These are phyloP conservation scores for Antechinus stuartii DNA, from an alignment of 2,113 vertebrate genomes.

Conservation along the genomic window DNA sequence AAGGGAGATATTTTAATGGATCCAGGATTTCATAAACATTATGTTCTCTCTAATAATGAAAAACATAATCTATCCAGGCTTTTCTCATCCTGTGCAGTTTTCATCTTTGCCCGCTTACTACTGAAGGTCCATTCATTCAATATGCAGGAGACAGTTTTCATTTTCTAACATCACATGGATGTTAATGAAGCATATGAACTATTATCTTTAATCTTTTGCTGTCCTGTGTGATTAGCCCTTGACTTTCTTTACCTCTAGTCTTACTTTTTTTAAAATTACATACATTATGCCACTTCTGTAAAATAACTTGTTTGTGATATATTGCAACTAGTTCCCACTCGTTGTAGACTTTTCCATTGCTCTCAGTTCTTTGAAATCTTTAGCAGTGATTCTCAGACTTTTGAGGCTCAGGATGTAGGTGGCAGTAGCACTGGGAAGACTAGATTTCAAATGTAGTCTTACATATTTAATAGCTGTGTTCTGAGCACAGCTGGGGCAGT, in stretches of 20 bases:
- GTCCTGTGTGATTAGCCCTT: background rate
- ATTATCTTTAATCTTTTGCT: background rate
- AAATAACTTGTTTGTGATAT: background rate
- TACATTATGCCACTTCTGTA: background rate
- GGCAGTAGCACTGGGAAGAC: background rate
- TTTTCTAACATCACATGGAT: background rate
- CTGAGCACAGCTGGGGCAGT: background rate
- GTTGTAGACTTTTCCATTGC: background rate
- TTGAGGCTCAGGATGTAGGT: background rate
- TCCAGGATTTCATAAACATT: background rate
- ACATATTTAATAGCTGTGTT: background rate
- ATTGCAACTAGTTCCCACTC: background rate
- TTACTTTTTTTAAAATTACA: background rate
- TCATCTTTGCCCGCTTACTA: background rate
- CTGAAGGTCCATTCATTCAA: background rate
- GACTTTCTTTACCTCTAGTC: background rate
- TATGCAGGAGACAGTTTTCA: background rate
- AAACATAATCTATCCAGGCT: background rate
- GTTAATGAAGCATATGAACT: background rate
- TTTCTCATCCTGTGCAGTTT: background rate
- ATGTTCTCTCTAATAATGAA: background rate
- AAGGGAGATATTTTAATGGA: background rate
- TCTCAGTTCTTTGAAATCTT: background rate
- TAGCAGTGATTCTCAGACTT: background rate
- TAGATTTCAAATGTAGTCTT: background rate